Percentiles rank a stretch among this genome's conserved stretches.
Evolutionary conservation across 2,113 vertebrate genomes (phyloP).

Genomic region (Rhea pennata): DNA sequence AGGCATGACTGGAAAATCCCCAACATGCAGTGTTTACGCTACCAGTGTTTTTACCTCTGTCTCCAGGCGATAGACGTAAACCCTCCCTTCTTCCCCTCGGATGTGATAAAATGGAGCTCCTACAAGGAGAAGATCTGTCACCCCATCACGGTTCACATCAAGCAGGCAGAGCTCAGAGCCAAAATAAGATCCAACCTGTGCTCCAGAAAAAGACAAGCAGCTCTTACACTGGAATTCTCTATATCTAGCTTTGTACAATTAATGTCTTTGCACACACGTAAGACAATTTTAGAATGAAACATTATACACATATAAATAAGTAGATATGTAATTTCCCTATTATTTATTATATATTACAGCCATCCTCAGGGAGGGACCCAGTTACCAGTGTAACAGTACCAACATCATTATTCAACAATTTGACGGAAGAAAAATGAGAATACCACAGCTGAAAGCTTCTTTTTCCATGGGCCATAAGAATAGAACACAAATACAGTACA

Average conservation of each 20-base stretch:
- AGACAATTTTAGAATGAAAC: slow-evolving; percentile 67
- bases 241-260: slow-evolving; percentile 51
- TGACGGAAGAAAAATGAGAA: slow-evolving; percentile 31
- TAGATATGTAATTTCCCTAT: neutral
- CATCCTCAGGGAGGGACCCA: slow-evolving; percentile 51
- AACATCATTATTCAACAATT: slow-evolving; percentile 11
- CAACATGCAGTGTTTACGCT: slow-evolving; percentile 51
- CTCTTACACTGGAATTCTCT: slow-evolving; percentile 44
- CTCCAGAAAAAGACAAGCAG: slow-evolving; percentile 6
- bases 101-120: slow-evolving; percentile 77
- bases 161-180: slow-evolving; percentile 80
- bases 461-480: neutral
- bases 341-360: slow-evolving; percentile 50
- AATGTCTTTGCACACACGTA: neutral
- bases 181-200: slow-evolving; percentile 84
- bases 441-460: neutral
- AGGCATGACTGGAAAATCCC: slow-evolving; percentile 64
- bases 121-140: slow-evolving; percentile 76
- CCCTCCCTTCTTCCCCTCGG: slow-evolving; percentile 78
- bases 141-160: slow-evolving; percentile 68
- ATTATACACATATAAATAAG: neutral
- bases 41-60: slow-evolving; percentile 70
- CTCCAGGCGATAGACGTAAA: slow-evolving; percentile 76
- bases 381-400: slow-evolving; percentile 36
- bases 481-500: neutral